Evolutionary conservation across 2,888 invertebrate genomes (phyloP).

Genomic region (Phortica okadai): DNA sequence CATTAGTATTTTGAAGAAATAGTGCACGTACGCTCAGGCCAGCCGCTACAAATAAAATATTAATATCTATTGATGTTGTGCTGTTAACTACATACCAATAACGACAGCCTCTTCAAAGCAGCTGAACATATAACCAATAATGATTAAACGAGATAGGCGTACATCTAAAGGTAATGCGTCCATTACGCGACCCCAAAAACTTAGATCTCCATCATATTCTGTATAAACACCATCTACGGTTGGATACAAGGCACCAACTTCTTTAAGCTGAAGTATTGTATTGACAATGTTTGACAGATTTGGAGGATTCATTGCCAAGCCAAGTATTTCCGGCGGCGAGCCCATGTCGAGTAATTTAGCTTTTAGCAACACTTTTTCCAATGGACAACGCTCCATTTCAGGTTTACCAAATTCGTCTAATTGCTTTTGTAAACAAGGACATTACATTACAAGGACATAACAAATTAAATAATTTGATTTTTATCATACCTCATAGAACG

Average conservation of each 20-base stretch:
- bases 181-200: slow-evolving; percentile 90
- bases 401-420: slow-evolving; percentile 81
- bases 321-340: slow-evolving; percentile 86
- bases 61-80: not conserved
- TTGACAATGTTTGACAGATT: slow-evolving; percentile 87
- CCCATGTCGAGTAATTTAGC: slow-evolving; percentile 89
- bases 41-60: slow-evolving; percentile 79
- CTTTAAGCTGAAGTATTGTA: slow-evolving; percentile 89
- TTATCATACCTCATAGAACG: slow-evolving; percentile 80
- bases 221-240: slow-evolving; percentile 78
- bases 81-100: slow-evolving; percentile 79
- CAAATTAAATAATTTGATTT: not conserved
- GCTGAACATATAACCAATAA: slow-evolving; percentile 91
- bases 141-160: slow-evolving; percentile 87
- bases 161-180: slow-evolving; percentile 90
- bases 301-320: slow-evolving; percentile 91
- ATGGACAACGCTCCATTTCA: slow-evolving; percentile 88
- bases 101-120: slow-evolving; percentile 89
- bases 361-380: slow-evolving; percentile 87
- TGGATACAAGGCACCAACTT: slow-evolving; percentile 88
- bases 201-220: slow-evolving; percentile 88
- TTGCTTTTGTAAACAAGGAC: slow-evolving; percentile 71
- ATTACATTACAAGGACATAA: slow-evolving; percentile 3
- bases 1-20: slow-evolving; percentile 80
- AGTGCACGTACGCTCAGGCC: slow-evolving; percentile 88